Base-by-base conservation (phyloP, 2,888 invertebrate genomes). In the Xestia rhomboidea region DNA sequence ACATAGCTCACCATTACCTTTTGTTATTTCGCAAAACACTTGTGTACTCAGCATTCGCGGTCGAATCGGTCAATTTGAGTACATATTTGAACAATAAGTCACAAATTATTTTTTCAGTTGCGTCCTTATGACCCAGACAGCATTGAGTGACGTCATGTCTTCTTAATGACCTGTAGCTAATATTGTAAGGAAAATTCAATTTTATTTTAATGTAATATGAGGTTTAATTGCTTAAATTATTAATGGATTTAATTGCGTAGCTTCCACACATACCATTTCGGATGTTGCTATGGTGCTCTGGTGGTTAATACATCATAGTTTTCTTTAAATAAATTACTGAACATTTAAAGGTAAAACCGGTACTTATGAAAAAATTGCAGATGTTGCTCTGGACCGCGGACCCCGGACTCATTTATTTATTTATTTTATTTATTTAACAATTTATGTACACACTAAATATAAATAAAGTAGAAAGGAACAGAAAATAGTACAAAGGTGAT, bases 21-120 rank as follows among this genome's bases (percentile, higher is more conserved):
- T 84, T 85, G 81, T 88, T 77, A 70, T 88, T 87, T 87, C 81
- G 76, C 62, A 89, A 88, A 93, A 94, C 94, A 95, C 93, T 92
- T 94, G 93, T 94, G 90, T 90, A 90, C 87, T 81, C 87, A 62
- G 27, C 8, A 69, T 60, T 51, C 69, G 83, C 95, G 94, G 95
- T 94, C 95, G 86, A 93, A 94, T 93, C 95, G 95, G 95, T 94
- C 95, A 95, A 88, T 90, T 89, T 82, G 72, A 82, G 73, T 79
- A 77, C 71, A 77, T 81, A 80, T 89, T 89, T 72, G 79, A 87
- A 91, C 86, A 90, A 88, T 88, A 88, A 87, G 83, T 88, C 85
- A 86, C 88, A 87, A 91, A 91, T 90, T 92, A 91, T 93, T 93
- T 90, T 92, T 91, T 91, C 93, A 94, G 93, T 92, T 93, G 93